A percentile compares a stretch with the other conserved stretches of the same genome.
phyloP scores from a whole-genome alignment of 2,113 vertebrate genomes.

The Calidris pugnax region DNA sequence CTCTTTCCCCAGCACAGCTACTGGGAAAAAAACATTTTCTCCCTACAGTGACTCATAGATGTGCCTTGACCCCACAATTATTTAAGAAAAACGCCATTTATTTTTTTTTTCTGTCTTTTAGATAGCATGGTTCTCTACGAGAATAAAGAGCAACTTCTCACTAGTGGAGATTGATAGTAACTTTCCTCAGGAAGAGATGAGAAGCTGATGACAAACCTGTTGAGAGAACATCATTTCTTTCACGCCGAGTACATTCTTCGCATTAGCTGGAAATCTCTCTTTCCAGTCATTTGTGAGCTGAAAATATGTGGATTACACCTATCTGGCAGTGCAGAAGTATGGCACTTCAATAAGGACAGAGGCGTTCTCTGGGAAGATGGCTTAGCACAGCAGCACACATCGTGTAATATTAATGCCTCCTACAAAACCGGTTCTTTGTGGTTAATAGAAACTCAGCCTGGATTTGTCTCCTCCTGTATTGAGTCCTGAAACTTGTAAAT shows the following conservation, averaged over 20 bases:
- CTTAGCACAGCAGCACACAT: not conserved
- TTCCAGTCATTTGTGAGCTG: not conserved
- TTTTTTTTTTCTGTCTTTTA: not conserved
- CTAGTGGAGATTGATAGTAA: not conserved
- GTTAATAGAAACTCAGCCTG: not conserved
- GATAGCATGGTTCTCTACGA: not conserved
- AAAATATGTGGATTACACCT: not conserved
- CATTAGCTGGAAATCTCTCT: slow-evolving; percentile 8
- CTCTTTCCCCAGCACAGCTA: not conserved
- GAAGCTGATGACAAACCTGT: slow-evolving; percentile 1
- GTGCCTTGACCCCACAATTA: not conserved
- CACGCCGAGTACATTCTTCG: not conserved
- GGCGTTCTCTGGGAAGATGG: not conserved
- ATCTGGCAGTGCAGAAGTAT: not conserved
- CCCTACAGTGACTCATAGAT: not conserved
- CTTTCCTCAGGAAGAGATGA: not conserved
- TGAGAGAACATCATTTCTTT: not conserved
- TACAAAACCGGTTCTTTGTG: not conserved
- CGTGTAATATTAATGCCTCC: slow-evolving; percentile 9
- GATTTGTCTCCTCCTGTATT: not conserved
- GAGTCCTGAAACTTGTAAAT: not conserved
- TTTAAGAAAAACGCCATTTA: not conserved
- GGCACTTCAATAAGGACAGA: not conserved
- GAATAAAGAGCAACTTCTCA: not conserved
- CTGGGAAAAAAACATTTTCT: not conserved